These are phyloP conservation scores for Cryptoleucopteryx plumbea DNA, from an alignment of 2,113 vertebrate species.

Conservation along the genomic window DNA sequence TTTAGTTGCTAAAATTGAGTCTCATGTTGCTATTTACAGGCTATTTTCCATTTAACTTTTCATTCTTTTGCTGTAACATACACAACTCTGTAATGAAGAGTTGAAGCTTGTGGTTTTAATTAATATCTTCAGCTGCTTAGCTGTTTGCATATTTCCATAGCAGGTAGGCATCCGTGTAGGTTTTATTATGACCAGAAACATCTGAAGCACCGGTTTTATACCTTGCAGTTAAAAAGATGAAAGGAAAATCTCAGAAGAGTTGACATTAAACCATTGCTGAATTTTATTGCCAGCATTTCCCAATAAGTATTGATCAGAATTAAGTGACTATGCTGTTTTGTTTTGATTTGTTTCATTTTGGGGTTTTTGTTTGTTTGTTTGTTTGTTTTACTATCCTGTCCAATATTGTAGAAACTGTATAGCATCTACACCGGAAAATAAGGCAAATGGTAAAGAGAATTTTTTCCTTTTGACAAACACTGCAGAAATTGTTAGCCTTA, in stretches of 20 bases:
- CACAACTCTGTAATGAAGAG: background rate
- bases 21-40: background rate
- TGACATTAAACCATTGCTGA: background rate
- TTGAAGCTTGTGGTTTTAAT: background rate
- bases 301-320: background rate
- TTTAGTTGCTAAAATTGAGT: background rate
- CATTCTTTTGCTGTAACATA: background rate
- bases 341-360: background rate
- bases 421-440: background rate
- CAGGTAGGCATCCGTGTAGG: background rate
- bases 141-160: background rate
- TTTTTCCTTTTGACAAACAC: background rate
- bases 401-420: background rate
- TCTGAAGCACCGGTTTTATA: background rate
- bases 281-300: background rate
- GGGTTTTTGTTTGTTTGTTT: background rate
- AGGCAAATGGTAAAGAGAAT: background rate
- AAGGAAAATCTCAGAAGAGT: background rate
- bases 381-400: background rate
- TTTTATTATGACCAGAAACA: background rate
- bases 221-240: background rate
- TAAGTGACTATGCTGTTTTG: background rate
- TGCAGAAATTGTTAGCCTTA: background rate
- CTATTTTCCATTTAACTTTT: background rate
- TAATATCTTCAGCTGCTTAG: background rate